These are phyloP conservation scores for Heloderma charlesbogerti DNA, from an alignment of 2,113 vertebrate species.

Conservation along the genomic window DNA sequence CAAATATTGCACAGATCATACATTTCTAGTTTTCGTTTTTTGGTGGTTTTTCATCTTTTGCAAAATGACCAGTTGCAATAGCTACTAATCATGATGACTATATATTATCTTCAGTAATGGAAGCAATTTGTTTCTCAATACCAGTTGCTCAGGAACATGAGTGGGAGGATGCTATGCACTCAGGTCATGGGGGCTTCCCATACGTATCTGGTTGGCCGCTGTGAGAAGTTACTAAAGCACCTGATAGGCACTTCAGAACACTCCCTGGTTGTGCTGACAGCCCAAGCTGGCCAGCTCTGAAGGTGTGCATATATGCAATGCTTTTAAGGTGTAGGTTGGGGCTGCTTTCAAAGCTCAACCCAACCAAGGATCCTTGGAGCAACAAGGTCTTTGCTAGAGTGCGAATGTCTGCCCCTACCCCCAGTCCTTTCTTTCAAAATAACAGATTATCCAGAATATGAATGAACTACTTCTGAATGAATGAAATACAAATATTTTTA, in stretches of 20 bases:
- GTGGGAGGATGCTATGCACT: background rate
- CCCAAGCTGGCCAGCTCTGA: too few relatives aligned
- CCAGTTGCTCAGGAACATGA: background rate
- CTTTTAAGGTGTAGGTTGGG: background rate
- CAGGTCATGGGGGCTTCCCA: background rate
- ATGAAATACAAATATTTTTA: too few relatives aligned
- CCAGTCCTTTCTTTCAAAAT: too few relatives aligned
- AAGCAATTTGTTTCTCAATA: background rate
- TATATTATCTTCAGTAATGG: too few relatives aligned
- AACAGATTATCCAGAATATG: too few relatives aligned
- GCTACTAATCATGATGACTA: background rate
- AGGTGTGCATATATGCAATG: background rate
- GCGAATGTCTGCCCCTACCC: too few relatives aligned
- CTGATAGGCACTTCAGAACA: too few relatives aligned
- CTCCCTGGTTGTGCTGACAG: too few relatives aligned
- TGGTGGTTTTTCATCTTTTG: background rate
- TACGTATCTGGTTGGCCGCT: too few relatives aligned
- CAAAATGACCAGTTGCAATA: background rate
- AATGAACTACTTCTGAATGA: too few relatives aligned
- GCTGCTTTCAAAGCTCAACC: background rate
- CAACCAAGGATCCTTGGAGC: too few relatives aligned
- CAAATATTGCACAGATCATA: background rate
- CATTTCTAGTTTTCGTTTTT: background rate
- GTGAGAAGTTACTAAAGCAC: background rate
- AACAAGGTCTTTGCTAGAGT: too few relatives aligned